phyloP scores from a whole-genome alignment of 2,888 invertebrate genomes.

The Xanthorhoe designata region DNA sequence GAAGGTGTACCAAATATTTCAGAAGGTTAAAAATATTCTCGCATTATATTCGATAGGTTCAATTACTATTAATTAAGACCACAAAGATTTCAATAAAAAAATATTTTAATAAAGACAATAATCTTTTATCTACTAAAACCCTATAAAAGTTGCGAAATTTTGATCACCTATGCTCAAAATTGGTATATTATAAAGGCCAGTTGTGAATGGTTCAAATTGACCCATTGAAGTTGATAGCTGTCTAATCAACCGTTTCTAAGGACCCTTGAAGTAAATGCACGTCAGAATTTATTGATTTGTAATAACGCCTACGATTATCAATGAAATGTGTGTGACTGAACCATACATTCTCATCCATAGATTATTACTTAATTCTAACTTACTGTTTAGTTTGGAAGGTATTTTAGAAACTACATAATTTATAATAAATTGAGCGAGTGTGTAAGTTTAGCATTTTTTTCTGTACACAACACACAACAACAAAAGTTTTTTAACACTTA shows the following conservation, averaged over 20 bases:
- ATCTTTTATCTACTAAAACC: constrained; percentile 14
- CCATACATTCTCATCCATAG: background rate
- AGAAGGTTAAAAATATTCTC: background rate
- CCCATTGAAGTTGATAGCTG: constrained; percentile 25
- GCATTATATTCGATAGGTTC: background rate
- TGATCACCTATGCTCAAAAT: constrained; percentile 8
- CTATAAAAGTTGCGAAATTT: constrained; percentile 14
- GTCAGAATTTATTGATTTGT: constrained; percentile 16
- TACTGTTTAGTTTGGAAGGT: too few relatives aligned
- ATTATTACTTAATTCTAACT: too few relatives aligned
- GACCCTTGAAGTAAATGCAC: constrained; percentile 26
- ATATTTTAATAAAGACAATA: background rate
- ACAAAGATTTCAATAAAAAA: background rate
- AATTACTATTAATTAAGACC: background rate
- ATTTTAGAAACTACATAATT: too few relatives aligned
- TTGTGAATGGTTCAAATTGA: constrained; percentile 20
- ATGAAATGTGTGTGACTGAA: background rate
- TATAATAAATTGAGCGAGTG: too few relatives aligned
- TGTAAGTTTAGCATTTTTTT: too few relatives aligned
- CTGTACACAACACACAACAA: too few relatives aligned
- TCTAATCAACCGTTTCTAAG: constrained; percentile 11
- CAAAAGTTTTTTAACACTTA: too few relatives aligned
- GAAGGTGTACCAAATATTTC: too few relatives aligned
- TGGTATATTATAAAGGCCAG: constrained; percentile 32
- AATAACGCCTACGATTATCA: constrained; percentile 19